Conservation (phyloP, 2,888 invertebrate genomes). For the Desoria tigrina region DNA sequence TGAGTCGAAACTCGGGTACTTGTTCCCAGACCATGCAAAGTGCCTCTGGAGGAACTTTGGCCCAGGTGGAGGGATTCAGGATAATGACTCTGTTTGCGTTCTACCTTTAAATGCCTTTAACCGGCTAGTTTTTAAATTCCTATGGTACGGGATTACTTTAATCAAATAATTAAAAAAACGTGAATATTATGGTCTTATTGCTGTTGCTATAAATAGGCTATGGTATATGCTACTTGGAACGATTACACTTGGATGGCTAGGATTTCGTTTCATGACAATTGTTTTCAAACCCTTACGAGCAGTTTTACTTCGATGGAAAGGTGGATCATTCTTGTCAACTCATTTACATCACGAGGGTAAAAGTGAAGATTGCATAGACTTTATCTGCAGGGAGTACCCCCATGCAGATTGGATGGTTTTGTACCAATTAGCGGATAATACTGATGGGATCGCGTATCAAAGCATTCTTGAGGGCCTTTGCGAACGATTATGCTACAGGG, state of each 20-base stretch:
- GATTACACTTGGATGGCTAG: slow-evolving; percentile 24
- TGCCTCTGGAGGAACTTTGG: slow-evolving; percentile 56
- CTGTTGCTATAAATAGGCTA: slow-evolving; percentile 19
- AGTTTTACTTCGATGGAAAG: slow-evolving; percentile 18
- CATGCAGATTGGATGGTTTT: slow-evolving; percentile 35
- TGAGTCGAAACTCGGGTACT: slow-evolving; percentile 13
- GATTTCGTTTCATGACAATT: slow-evolving; percentile 30
- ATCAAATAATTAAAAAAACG: not conserved
- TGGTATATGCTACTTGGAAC: slow-evolving; percentile 29
- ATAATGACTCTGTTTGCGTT: slow-evolving; percentile 69
- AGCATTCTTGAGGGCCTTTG: slow-evolving; percentile 28
- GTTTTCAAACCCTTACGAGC: slow-evolving; percentile 19
- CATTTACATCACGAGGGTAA: slow-evolving; percentile 22
- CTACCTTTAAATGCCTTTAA: slow-evolving; percentile 76
- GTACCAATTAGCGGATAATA: slow-evolving; percentile 30
- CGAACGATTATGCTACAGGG: slow-evolving; percentile 8
- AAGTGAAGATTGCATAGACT: slow-evolving; percentile 14
- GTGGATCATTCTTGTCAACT: slow-evolving; percentile 12
- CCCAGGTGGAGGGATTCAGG: slow-evolving; percentile 64
- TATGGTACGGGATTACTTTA: slow-evolving; percentile 27
- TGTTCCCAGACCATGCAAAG: slow-evolving; percentile 31
- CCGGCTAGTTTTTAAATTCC: slow-evolving; percentile 34
- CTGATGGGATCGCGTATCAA: slow-evolving; percentile 29
- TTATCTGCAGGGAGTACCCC: slow-evolving; percentile 21
- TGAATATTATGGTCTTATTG: not conserved